Evolutionary conservation across 2,888 invertebrate species (phyloP).

Genomic region (Stenichneumon culpator): DNA sequence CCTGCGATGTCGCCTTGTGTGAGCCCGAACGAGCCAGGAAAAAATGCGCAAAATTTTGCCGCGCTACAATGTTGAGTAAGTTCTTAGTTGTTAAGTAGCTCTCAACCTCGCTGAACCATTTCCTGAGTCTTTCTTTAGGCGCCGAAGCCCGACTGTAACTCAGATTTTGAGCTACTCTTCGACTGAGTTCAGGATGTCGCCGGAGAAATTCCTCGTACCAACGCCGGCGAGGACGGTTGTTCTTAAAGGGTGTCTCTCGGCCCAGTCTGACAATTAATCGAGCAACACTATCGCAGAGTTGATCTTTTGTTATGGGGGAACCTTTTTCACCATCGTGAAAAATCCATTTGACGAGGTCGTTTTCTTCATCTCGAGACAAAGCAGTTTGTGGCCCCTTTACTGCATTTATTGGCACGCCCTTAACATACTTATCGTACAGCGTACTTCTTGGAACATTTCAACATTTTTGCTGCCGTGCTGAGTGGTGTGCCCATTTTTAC

Average conservation of each 20-base stretch:
- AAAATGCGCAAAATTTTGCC: too few relatives aligned
- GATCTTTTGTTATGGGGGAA: constrained; percentile 75
- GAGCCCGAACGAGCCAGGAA: too few relatives aligned
- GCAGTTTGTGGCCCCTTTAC: constrained; percentile 29
- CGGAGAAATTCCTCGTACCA: constrained; percentile 77
- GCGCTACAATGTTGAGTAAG: constrained; percentile 16
- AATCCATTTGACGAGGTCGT: constrained; percentile 69
- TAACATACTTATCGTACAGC: constrained; percentile 30
- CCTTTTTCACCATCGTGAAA: constrained; percentile 71
- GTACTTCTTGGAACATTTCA: constrained; percentile 39
- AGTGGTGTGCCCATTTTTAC: background rate
- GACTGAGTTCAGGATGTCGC: constrained; percentile 74
- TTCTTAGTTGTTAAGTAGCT: constrained; percentile 21
- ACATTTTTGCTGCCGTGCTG: background rate
- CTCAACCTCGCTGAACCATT: constrained; percentile 75
- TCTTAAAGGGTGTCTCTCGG: constrained; percentile 68
- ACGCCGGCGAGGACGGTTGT: constrained; percentile 75
- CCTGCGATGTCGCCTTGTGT: too few relatives aligned
- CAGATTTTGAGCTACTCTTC: constrained; percentile 77
- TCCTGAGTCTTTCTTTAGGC: constrained; percentile 73
- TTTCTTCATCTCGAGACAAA: constrained; percentile 61
- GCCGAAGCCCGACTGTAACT: constrained; percentile 73
- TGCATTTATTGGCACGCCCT: constrained; percentile 16
- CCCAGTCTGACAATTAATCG: constrained; percentile 56
- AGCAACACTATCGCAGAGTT: constrained; percentile 73